Evolutionary conservation across 1,140 invertebrate species (phyloP), one percentile per base, ranked within the genome.

Genomic region (Proales similis): DNA sequence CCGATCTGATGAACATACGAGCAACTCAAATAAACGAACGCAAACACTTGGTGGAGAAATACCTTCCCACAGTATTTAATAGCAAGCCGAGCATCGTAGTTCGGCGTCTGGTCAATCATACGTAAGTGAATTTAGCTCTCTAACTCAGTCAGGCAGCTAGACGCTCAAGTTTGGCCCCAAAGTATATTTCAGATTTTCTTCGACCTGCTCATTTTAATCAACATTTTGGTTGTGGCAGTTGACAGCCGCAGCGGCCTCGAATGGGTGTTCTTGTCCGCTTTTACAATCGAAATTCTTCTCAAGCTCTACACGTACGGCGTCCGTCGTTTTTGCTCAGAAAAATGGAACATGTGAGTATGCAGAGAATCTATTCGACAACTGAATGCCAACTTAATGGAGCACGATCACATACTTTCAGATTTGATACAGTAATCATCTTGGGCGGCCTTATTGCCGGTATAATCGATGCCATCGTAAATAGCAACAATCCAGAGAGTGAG

Each of bases 371-470:
- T 12, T 17, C 17, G 14, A 17, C 9, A 17, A n/a, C 9, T 9
- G 43, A 46, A 1, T 1, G 5, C 14, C 22, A 6, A 11, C 12
- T 12, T 45, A 11, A 24, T 14, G 22, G 14, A 46, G 33, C 12
- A 26, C 53, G 27, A 17, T 57, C 48, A 65, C 63, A 48, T 65
- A 66, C 49, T 69, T 72, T 9, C 66, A 79, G 78, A 46, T 80
- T 80, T 72, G 79, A 80, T 65, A 74, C 79, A 45, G 47, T 79
- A 19, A 76, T 80, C 0, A 78, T 80, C 64, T 71, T 72, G 29
- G 69, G 72, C 24, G 78, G 78, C n/a, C 68, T 79, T 14, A 66
- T 78, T 19, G 72, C 73, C 11, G 72, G 74, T 53, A 62, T 72
- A 7, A 64, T 73, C 61, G 76, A 79, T 51, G 66, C 66, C 12